phyloP scores from a whole-genome alignment of 2,888 invertebrate genomes.

The Brenthis ino region DNA sequence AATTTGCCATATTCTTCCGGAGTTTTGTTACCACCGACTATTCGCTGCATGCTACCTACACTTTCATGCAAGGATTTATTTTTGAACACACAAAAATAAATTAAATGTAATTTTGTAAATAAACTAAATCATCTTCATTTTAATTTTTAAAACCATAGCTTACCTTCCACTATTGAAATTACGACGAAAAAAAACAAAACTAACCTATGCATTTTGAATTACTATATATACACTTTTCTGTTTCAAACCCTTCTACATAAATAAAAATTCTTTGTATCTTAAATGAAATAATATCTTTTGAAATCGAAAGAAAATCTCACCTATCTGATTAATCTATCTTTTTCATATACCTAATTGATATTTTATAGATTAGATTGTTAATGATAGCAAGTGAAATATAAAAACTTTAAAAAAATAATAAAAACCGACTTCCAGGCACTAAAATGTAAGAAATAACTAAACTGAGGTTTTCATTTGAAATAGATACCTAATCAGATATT shows the following conservation, averaged over 20 bases:
- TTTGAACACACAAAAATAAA: no score
- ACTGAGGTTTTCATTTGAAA: no score
- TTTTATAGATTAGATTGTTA: conserved; percentile 11
- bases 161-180: conserved; percentile 8
- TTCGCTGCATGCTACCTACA: conserved; percentile 42
- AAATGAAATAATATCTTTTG: conserved; percentile 7
- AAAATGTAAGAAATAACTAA: no score
- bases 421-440: no score
- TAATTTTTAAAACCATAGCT: neutral
- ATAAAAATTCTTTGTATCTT: conserved; percentile 11
- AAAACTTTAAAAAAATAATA: no score
- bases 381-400: neutral
- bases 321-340: conserved; percentile 14
- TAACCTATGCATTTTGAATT: conserved; percentile 10
- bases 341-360: conserved; percentile 10
- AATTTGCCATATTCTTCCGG: conserved; percentile 57
- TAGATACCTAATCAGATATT: no score
- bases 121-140: no score
- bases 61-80: no score
- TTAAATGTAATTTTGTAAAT: no score
- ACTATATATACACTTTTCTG: neutral
- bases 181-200: conserved; percentile 10
- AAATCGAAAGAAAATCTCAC: conserved; percentile 16
- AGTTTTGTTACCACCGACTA: conserved; percentile 65
- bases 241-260: neutral